Evolutionary conservation across 2,888 invertebrate species (phyloP), one percentile per base, ranked within the genome.

Genomic region (Philonicus albiceps): DNA sequence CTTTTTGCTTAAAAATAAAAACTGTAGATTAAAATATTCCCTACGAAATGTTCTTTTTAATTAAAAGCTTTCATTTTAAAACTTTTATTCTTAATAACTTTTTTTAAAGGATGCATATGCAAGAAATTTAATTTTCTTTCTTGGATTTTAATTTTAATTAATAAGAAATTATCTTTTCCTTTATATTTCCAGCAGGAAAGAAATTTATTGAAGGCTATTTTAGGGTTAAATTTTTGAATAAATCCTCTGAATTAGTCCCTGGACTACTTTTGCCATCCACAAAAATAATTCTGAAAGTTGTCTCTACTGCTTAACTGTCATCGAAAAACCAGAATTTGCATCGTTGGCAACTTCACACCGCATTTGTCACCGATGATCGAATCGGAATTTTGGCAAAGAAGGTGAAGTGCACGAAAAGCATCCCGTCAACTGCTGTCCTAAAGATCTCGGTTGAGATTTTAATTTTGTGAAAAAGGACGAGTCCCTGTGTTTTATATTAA

Each of bases 341-440:
- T 49, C 85, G 85, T 75, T 85, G 85, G 85, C 85, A 87, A 87
- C 87, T 86, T 87, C 86, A 86, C 49, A 74, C 76, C 76, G 87
- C 84, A 87, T 87, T 87, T 88, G 88, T 87, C 88, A 87, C 73
- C 84, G 88, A 88, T 88, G 88, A 88, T 84, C 84, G 78, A 88
- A 87, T 88, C 87, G 88, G 73, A 85, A 43, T 43, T 13, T 13
- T 16, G 16, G 85, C 74, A 80, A 83, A 84, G 81, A 78, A 83
- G 19, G 30, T 55, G 72, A 86, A 85, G 49, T 49, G 31, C 49
- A 64, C 49, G 34, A 55, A 49, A 83, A 30, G 75, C 19, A 53
- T 27, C 27, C 27, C 19, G 64, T 64, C 64, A 11, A 85, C 49
- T 8, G 31, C 27, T 16, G 27, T 75, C 22, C 53, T 31, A 34